Base-by-base conservation (phyloP, 1,140 invertebrate genomes). In the Cylas formicarius region DNA sequence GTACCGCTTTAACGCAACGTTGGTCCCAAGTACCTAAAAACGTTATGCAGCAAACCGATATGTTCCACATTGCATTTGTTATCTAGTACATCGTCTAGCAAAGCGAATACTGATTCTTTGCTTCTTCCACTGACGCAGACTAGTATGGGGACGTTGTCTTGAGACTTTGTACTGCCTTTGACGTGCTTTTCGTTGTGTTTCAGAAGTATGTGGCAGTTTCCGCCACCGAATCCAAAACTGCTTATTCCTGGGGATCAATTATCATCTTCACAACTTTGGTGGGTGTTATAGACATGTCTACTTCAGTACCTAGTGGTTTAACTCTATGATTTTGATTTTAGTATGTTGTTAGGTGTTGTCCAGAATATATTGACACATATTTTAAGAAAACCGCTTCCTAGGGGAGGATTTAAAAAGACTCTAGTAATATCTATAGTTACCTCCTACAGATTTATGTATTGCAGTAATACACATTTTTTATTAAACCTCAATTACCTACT, bases 191-290 rank as follows among this genome's bases (percentile, higher is more conserved):
- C 3, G 56, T 72, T 63, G 2, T 66, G 69, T 62, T 71, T 72
- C 0, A 90, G 54, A 8, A 91, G 55, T 16, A 78, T 65, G 61
- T 90, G 86, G 17, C 77, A 69, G 53, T 81, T 78, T n/a, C 71
- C 70, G 16, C 78, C 75, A 28, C 79, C 75, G 53, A 81, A 80
- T 40, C 80, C 76, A 51, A 81, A 79, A 17, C 72, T 77, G 56
- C 74, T 79, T 5, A 81, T 59, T 19, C 71, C 76, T 16, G 20
- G 40, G 50, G 4, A 4, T 4, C 8, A 34, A 31, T 26, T n/a
- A n/a, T n/a, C n/a, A n/a, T n/a, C n/a, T n/a, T n/a, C n/a, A n/a
- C n/a, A n/a, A n/a, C n/a, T n/a, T n/a, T n/a, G n/a, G n/a, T n/a
- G n/a, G n/a, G n/a, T n/a, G n/a, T n/a, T n/a, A n/a, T n/a, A n/a